Evolutionary conservation across 2,113 vertebrate species (phyloP).

Genomic region (Machaerirhynchus nigripectus): DNA sequence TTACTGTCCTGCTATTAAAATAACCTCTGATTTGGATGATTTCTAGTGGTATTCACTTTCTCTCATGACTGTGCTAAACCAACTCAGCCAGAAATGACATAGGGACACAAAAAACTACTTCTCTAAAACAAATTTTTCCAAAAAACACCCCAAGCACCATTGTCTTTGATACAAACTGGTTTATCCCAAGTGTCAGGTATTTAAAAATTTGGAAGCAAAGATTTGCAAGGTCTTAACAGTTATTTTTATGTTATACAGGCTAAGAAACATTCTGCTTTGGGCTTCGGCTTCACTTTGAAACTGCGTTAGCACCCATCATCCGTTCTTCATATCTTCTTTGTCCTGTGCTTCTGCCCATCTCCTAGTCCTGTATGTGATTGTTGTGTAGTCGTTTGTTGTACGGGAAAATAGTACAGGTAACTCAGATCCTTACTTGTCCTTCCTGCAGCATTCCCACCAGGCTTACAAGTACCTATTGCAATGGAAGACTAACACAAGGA

Average conservation of each 20-base stretch:
- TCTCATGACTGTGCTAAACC: neutral
- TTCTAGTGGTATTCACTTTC: neutral
- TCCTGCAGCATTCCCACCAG: neutral
- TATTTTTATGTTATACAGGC: neutral
- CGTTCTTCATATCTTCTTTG: neutral
- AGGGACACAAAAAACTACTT: neutral
- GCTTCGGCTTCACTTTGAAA: neutral
- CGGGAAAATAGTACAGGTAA: rapidly evolving
- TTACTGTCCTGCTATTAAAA: neutral
- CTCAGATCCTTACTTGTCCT: rapidly evolving
- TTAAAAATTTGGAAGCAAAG: neutral
- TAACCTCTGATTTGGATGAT: neutral
- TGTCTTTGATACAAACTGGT: neutral
- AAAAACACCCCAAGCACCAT: rapidly evolving
- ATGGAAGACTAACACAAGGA: neutral
- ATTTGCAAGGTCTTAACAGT: neutral
- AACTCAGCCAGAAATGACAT: neutral
- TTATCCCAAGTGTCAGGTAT: neutral
- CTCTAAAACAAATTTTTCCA: neutral
- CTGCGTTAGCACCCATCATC: neutral
- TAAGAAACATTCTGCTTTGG: neutral
- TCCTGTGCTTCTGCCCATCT: neutral
- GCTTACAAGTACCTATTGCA: neutral
- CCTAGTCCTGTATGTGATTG: neutral
- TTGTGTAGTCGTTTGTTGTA: neutral